phyloP scores from a whole-genome alignment of 2,888 invertebrate species.

The Pyrocoelia pectoralis region DNA sequence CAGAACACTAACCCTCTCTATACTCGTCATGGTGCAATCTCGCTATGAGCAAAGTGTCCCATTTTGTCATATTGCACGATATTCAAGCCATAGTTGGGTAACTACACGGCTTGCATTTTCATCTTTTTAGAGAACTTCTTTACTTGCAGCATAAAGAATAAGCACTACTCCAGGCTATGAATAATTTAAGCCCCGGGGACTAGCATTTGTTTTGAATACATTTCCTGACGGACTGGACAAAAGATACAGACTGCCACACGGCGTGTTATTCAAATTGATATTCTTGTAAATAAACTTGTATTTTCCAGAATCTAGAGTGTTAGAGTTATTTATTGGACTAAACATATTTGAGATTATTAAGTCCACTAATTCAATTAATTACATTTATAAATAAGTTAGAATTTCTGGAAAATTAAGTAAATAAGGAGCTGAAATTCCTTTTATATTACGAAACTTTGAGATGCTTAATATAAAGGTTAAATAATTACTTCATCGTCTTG shows the following conservation, averaged over 20 bases:
- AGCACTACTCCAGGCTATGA: slow-evolving; percentile 28
- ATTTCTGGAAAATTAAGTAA: too few relatives aligned
- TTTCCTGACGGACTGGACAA: slow-evolving; percentile 29
- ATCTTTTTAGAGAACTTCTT: slow-evolving; percentile 17
- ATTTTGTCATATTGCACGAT: slow-evolving; percentile 16
- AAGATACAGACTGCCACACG: slow-evolving; percentile 23
- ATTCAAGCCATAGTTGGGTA: slow-evolving; percentile 9
- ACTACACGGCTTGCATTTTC: background rate
- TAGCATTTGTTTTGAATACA: slow-evolving; percentile 33
- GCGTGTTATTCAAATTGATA: background rate
- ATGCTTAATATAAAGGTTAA: too few relatives aligned
- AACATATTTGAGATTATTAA: too few relatives aligned
- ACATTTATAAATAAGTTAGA: too few relatives aligned
- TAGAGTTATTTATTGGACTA: too few relatives aligned
- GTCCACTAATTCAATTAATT: too few relatives aligned
- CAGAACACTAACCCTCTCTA: slow-evolving; percentile 34
- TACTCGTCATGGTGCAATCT: slow-evolving; percentile 31
- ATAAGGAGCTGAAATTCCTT: too few relatives aligned
- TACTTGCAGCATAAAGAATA: slow-evolving; percentile 30
- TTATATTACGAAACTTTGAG: too few relatives aligned
- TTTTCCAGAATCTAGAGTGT: too few relatives aligned
- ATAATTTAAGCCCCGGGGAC: slow-evolving; percentile 31
- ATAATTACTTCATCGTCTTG: too few relatives aligned
- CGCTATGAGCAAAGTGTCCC: slow-evolving; percentile 13
- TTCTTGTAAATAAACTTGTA: background rate